Conservation (phyloP, 2,888 invertebrate species). For the Epinotia bilunana region DNA sequence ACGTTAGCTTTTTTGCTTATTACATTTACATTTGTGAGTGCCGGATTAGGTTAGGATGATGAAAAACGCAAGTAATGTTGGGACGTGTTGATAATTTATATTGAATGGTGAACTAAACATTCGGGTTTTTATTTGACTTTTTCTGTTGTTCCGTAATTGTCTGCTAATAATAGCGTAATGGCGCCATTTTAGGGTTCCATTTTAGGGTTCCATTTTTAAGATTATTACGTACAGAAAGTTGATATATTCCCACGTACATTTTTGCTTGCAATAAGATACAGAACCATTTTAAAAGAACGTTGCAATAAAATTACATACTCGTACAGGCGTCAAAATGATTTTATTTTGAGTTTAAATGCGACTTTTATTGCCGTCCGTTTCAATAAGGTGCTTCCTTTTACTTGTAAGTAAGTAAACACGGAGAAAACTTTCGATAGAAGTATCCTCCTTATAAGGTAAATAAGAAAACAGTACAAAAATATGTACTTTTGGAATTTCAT, state of each 20-base stretch:
- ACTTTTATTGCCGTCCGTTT: too few species aligned
- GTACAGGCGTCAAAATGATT: too few species aligned
- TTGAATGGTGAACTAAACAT: constrained; percentile 16
- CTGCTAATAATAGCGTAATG: constrained; percentile 20
- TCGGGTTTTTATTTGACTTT: constrained; percentile 10
- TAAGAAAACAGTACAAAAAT: too few species aligned
- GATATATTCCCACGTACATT: background rate
- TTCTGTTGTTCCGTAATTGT: constrained; percentile 23
- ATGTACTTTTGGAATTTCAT: too few species aligned
- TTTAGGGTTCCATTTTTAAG: too few species aligned
- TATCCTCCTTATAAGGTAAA: too few species aligned
- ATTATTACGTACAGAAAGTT: background rate
- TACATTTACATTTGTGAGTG: constrained; percentile 1
- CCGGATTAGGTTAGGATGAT: background rate
- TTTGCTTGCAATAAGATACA: background rate
- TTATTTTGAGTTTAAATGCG: too few species aligned
- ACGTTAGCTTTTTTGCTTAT: constrained; percentile 2
- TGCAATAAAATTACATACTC: too few species aligned
- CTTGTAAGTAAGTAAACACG: too few species aligned
- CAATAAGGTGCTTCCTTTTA: too few species aligned
- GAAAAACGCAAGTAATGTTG: constrained; percentile 22
- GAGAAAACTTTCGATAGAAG: too few species aligned
- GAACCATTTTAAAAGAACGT: background rate
- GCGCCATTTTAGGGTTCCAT: constrained; percentile 11
- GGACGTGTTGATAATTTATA: constrained; percentile 35